These are phyloP conservation scores for Drosophila multiciliata DNA, from an alignment of 2,888 invertebrate species.

Conservation along the genomic window DNA sequence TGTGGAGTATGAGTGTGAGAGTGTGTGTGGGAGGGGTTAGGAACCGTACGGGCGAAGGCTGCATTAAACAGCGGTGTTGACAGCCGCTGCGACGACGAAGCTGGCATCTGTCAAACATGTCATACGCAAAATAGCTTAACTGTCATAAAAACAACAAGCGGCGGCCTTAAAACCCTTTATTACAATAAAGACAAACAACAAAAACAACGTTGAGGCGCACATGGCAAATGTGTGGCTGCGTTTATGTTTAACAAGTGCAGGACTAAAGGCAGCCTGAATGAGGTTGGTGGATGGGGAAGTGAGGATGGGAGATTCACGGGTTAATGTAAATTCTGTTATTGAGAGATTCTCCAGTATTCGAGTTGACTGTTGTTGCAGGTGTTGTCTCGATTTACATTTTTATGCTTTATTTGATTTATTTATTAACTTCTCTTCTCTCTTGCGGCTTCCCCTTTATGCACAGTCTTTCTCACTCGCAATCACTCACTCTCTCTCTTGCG, in stretches of 20 bases:
- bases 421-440: conserved; percentile 53
- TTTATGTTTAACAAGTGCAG: conserved; percentile 66
- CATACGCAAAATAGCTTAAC: conserved; percentile 81
- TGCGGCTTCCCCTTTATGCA: conserved; percentile 15
- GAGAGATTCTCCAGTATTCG: conserved; percentile 24
- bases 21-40: not conserved
- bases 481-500: conserved; percentile 4
- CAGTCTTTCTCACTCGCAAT: not conserved
- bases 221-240: conserved; percentile 66
- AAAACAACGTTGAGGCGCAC: conserved; percentile 28
- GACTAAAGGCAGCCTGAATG: not conserved
- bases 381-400: conserved; percentile 52
- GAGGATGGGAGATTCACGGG: not conserved
- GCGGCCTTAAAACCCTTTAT: conserved; percentile 75
- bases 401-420: conserved; percentile 69
- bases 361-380: conserved; percentile 24
- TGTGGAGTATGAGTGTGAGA: not conserved
- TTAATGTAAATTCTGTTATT: conserved; percentile 39
- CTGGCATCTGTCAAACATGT: conserved; percentile 78
- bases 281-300: not conserved
- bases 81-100: conserved; percentile 49
- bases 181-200: conserved; percentile 46
- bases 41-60: conserved; percentile 20
- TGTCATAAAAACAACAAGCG: conserved; percentile 74
- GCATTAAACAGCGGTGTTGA: conserved; percentile 73